A percentile compares a stretch with the other conserved stretches of the same genome.
These are phyloP conservation scores for Amia ocellicauda DNA, from an alignment of 2,113 vertebrate genomes.

Conservation along the genomic window DNA sequence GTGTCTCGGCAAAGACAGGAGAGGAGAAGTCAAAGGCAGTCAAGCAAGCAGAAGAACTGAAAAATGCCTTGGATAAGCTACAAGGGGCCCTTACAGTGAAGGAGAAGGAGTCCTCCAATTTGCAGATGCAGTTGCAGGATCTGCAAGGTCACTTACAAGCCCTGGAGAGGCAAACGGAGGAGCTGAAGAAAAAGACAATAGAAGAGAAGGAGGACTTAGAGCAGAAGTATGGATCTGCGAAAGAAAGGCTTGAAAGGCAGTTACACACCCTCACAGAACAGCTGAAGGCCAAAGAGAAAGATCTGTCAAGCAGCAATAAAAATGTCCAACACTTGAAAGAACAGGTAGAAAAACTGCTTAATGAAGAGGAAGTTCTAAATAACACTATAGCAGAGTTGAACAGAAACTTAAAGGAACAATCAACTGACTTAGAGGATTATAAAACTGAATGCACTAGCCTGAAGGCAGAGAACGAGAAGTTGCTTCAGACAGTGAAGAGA, in stretches of 20 bases:
- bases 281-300: conserved; percentile 63
- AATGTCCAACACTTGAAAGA: conserved; percentile 69
- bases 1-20: conserved; percentile 42
- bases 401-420: conserved; percentile 46
- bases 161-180: conserved; percentile 59
- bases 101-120: conserved; percentile 69
- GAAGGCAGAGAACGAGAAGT: conserved; percentile 50
- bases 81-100: conserved; percentile 66
- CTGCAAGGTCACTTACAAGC: conserved; percentile 59
- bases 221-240: conserved; percentile 53
- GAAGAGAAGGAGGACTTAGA: conserved; percentile 56
- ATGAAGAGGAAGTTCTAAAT: conserved; percentile 58
- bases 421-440: conserved; percentile 34
- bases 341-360: conserved; percentile 60
- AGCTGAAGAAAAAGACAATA: conserved; percentile 51
- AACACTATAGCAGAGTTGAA: conserved; percentile 57
- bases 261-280: conserved; percentile 52
- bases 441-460: conserved; percentile 48
- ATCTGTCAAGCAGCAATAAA: conserved; percentile 62
- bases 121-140: conserved; percentile 71
- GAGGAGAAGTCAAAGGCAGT: conserved; percentile 55
- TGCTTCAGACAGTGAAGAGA: conserved; percentile 52
- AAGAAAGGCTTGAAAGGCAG: conserved; percentile 57
- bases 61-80: conserved; percentile 56
- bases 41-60: conserved; percentile 57